Evolutionary conservation across 2,888 invertebrate species (phyloP), one percentile per base, ranked within the genome.

Genomic region (Sicus ferrugineus): DNA sequence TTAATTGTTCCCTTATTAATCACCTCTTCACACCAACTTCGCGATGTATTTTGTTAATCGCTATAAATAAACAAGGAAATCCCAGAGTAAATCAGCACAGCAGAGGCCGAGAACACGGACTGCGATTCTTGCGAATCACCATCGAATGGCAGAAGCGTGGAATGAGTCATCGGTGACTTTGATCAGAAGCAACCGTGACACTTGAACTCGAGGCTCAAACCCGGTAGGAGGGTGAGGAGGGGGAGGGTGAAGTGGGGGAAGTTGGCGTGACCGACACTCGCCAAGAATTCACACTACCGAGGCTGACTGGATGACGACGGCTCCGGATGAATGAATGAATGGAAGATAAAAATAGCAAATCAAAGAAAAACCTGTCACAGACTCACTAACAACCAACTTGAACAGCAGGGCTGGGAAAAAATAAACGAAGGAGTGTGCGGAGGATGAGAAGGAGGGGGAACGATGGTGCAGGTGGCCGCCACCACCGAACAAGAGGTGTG

Each of bases 101-200:
- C 26, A 14, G 46, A n/a, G 46, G 19, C 50, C 50, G 19, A 34
- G 54, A 54, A 31, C 38, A 23, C 61, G 61, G 26, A 38, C 28
- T 21, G 5, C 14, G 31, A 48, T 64, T 64, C 50, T 64, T 50
- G 64, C 30, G 64, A 64, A 64, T 23, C 42, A 38, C 23, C 26
- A 26, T 30, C 26, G 19, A 54, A 38, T 54, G 54, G 50, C 31
- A 34, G 38, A 52, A 54, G n/a, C n/a, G n/a, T n/a, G n/a, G 54
- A 65, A 54, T 65, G 65, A 65, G 34, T 65, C 65, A 65, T 65
- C 26, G 26, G 54, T 28, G 14, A 54, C 54, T 9, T 11, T 3
- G 28, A 21, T 9, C 26, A 2, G 54, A 31, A 26, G 54, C 65
- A 54, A n/a, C 54, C 65, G 65, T 65, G 65, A 65, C 65, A 65